These are phyloP conservation scores for Semicossyphus pulcher DNA, from an alignment of 2,113 vertebrate species.

Conservation along the genomic window DNA sequence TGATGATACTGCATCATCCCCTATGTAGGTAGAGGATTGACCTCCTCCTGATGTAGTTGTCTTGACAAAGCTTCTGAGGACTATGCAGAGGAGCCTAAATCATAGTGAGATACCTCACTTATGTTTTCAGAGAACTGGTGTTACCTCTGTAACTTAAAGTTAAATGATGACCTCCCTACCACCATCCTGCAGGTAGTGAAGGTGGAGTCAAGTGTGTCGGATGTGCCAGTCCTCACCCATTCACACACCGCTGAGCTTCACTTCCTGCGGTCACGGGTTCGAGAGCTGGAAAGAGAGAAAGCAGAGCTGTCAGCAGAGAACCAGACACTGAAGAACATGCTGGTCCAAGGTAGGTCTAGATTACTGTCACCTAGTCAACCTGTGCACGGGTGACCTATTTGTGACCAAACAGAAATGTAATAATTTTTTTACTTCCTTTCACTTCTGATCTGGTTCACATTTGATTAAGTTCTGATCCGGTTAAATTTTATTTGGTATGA, in stretches of 20 bases:
- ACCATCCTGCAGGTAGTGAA: constrained; percentile 53
- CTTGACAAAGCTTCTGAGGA: too few species aligned
- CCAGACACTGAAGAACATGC: constrained; percentile 65
- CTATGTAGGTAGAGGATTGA: too few species aligned
- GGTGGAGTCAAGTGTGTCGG: constrained; percentile 47
- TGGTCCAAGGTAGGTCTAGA: constrained; percentile 64
- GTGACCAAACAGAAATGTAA: too few species aligned
- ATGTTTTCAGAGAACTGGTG: too few species aligned
- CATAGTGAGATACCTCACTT: too few species aligned
- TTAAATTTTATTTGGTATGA: not conserved
- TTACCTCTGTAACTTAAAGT: too few species aligned
- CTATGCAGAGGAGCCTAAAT: too few species aligned
- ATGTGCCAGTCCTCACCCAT: not conserved
- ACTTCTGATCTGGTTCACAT: too few species aligned
- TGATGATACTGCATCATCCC: too few species aligned
- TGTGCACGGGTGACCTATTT: not conserved
- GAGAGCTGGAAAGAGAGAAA: constrained; percentile 67
- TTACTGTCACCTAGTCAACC: not conserved
- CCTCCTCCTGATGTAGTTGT: too few species aligned
- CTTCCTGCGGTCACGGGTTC: constrained; percentile 61
- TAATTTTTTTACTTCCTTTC: not conserved
- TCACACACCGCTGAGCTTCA: constrained; percentile 55
- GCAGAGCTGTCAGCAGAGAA: constrained; percentile 62
- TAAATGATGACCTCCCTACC: too few species aligned
- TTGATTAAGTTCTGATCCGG: too few species aligned